A percentile compares a stretch with the other conserved stretches of the same genome.
Evolutionary conservation across 37 sponge, comb jelly and placozoan species (phyloP).

Genomic region (Eunapius fragilis): DNA sequence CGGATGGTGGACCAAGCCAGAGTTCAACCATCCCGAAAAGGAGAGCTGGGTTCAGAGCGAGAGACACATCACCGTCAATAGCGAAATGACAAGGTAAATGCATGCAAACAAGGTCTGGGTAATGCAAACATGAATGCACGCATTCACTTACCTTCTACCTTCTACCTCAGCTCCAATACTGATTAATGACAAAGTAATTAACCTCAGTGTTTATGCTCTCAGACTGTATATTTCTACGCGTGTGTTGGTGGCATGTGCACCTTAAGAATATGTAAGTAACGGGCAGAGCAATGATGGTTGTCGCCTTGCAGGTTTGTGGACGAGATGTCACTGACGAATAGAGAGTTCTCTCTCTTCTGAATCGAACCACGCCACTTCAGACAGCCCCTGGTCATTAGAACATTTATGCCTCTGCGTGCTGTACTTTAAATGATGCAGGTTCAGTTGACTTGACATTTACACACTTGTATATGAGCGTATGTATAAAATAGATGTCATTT

Average conservation of each 20-base stretch:
- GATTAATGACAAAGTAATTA: too few relatives aligned
- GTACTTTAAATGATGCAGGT: neutral
- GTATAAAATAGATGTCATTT: too few relatives aligned
- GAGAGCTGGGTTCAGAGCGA: conserved; percentile 71
- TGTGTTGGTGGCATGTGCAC: too few relatives aligned
- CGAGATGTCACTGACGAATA: conserved; percentile 96
- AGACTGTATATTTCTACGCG: too few relatives aligned
- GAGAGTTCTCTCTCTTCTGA: conserved; percentile 89
- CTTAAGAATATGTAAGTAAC: too few relatives aligned
- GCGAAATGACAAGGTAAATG: conserved; percentile 96
- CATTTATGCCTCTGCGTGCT: neutral
- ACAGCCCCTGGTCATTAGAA: neutral
- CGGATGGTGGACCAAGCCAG: conserved; percentile 91
- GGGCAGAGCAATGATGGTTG: too few relatives aligned
- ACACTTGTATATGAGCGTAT: too few relatives aligned
- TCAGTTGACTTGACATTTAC: too few relatives aligned
- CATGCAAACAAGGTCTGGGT: neutral
- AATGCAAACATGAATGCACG: neutral
- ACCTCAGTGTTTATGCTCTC: too few relatives aligned
- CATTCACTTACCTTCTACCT: too few relatives aligned
- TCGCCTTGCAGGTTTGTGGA: conserved; percentile 89
- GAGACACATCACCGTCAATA: conserved; percentile 83
- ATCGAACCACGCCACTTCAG: neutral
- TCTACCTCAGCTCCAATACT: too few relatives aligned
- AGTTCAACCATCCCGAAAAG: conserved; percentile 23